Base-by-base conservation (phyloP, 2,888 invertebrate genomes). In the Melanotus villosus region DNA sequence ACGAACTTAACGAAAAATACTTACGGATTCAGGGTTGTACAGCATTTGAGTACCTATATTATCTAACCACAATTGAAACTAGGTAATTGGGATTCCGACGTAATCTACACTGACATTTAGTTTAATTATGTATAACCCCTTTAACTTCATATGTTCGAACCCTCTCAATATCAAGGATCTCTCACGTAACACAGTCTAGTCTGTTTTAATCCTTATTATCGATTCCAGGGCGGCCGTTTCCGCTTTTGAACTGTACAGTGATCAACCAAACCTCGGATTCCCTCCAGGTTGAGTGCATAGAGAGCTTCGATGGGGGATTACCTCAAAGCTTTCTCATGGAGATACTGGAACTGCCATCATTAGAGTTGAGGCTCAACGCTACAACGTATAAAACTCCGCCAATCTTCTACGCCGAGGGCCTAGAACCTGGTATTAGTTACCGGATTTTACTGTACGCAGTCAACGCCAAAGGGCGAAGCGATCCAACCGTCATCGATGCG, bases 271-370 rank as follows among this genome's bases (percentile, higher is more conserved):
- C 95, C 64, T 88, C 90, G 73, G 94, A 95, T 81, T 92, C 94
- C 0, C 82, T 96, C 67, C 91, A 92, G 83, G 93, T 96, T 54
- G 94, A 95, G 75, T 96, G 96, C 84, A 89, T 92, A 62, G 95
- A 95, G 84, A 93, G 94, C 78, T 95, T 95, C 84, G 94, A 95
- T 79, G 95, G 95, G 47, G 95, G 95, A 7, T 87, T 96, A 50
- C 95, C 95, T 2, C 96, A 96, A 85, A 91, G 91, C 79, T 96
- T 96, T 85, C 89, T 94, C 72, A 90, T 94, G 89, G 93, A 94
- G 82, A 86, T 94, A 59, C 87, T 93, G 57, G 93, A 94, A 80
- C 83, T 93, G 73, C 92, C 92, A 1, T 89, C 89, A 26, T 84
- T 92, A 76, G 85, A 86, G 65, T 81, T 88, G 10, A 87, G 89